A percentile compares a stretch with the other conserved stretches of the same genome.
Conservation (phyloP, 2,797 vertebrate species). For the Fratercula arctica region DNA sequence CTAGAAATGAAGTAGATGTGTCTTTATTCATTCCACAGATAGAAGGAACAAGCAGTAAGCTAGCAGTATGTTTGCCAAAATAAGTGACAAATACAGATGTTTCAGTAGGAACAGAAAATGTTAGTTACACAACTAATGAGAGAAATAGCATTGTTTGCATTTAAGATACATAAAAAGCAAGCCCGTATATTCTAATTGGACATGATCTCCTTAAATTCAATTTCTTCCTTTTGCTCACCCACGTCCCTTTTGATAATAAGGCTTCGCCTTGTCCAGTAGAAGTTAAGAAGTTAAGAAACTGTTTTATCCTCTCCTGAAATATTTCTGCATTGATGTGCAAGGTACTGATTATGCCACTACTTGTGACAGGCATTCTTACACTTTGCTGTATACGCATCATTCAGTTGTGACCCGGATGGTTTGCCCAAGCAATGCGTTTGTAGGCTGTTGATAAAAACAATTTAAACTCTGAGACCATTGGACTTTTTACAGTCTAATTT, state of each 20-base stretch:
- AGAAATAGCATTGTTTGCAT: not conserved
- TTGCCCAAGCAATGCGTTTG: conserved; percentile 43
- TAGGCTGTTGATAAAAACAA: conserved; percentile 65
- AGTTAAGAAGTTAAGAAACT: not conserved
- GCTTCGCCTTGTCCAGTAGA: not conserved
- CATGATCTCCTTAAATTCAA: not conserved
- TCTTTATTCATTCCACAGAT: not conserved
- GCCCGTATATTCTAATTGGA: not conserved
- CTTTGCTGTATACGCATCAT: not conserved
- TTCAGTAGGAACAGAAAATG: not conserved
- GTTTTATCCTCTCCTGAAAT: not conserved
- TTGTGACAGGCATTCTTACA: not conserved
- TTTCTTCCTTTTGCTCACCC: not conserved
- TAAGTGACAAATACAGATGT: not conserved
- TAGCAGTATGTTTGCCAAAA: not conserved
- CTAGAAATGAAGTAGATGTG: not conserved
- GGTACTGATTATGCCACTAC: not conserved
- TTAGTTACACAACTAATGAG: not conserved
- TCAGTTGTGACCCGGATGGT: not conserved
- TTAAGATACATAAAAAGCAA: not conserved
- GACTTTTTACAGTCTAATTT: conserved; percentile 80
- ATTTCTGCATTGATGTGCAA: not conserved
- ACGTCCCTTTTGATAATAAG: not conserved
- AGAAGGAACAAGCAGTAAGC: not conserved
- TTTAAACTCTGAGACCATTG: conserved; percentile 35